Base-by-base conservation (phyloP, 2,888 invertebrate genomes). In the Petrolisthes manimaculis region DNA sequence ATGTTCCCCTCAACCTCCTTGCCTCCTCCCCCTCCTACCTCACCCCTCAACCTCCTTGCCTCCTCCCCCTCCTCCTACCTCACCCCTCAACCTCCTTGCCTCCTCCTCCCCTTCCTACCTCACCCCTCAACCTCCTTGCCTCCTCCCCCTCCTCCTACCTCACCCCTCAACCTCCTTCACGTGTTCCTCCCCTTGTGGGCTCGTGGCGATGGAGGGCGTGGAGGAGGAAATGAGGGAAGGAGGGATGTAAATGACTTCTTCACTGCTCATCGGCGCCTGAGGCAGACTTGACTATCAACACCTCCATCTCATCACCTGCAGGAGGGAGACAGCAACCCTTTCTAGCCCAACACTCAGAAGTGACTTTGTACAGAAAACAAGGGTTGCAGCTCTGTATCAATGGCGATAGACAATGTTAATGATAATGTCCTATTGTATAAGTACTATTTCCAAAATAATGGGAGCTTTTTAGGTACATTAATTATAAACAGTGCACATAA, bases 221-320 rank as follows among this genome's bases (percentile, higher is more conserved):
- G 69, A 69, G n/a, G 67, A 83, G 69, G 67, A 67, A 80, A 80
- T 80, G 80, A 80, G 82, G 54, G 37, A 55, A 67, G 82, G 67
- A 67, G 83, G 83, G 69, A 71, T 71, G 83, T 83, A 83, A 71
- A 83, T 83, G 69, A 74, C 71, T 69, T 71, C 71, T 71, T 71
- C 71, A 83, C 83, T 69, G 24, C 53, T 69, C 51, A n/a, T 71
- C 51, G 14, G 18, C 5, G 83, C 83, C 83, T 53, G 53, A 71
- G 83, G 83, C 71, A 83, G 12, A 71, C 37, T 71, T 83, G 71
- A 83, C 83, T 69, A 83, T 69, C 83, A 69, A 83, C 83, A 83
- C 83, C 83, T 82, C 82, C 37, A 37, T 82, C 51, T 67, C 37
- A 37, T 37, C 37, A 37, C 37, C 37, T 37, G 37, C 37, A 37